A percentile compares a stretch with the other conserved stretches of the same genome.
phyloP scores from a whole-genome alignment of 2,888 invertebrate species.

The Caenorhabditis becei region DNA sequence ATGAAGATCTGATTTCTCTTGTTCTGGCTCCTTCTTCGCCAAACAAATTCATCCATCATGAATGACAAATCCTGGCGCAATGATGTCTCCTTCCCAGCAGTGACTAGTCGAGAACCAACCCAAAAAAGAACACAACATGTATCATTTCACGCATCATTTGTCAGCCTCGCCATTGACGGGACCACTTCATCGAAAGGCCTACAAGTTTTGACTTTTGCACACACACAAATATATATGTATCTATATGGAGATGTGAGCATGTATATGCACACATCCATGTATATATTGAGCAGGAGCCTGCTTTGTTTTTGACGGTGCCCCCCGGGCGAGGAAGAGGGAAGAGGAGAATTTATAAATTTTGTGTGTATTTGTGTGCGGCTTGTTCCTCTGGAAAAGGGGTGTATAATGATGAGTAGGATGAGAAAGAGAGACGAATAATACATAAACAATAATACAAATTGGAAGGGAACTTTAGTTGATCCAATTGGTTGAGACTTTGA shows the following conservation, averaged over 20 bases:
- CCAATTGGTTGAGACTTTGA: no score
- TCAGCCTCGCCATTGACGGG: conserved; percentile 49
- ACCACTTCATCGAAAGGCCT: conserved; percentile 51
- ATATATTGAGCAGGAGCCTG: conserved; percentile 32
- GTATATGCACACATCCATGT: conserved; percentile 53
- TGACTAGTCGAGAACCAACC: conserved; percentile 25
- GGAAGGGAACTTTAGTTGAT: no score
- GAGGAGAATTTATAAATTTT: conserved; percentile 40
- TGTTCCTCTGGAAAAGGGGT: conserved; percentile 7
- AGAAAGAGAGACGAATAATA: neutral
- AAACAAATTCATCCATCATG: conserved; percentile 55
- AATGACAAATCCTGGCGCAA: conserved; percentile 56
- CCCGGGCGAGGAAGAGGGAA: neutral
- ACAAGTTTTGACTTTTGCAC: conserved; percentile 40
- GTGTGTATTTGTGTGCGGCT: neutral
- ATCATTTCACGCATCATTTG: conserved; percentile 66
- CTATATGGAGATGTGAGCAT: conserved; percentile 34
- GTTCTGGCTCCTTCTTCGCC: conserved; percentile 10
- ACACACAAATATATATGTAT: conserved; percentile 37
- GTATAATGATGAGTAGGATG: neutral
- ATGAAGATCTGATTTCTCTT: conserved; percentile 32
- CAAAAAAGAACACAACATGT: conserved; percentile 53
- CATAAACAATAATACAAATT: conserved; percentile 7
- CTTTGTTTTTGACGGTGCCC: conserved; percentile 57
- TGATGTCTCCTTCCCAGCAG: conserved; percentile 21